phyloP scores from a whole-genome alignment of 1,140 invertebrate species.

The Brachionus asplanchnoidis region DNA sequence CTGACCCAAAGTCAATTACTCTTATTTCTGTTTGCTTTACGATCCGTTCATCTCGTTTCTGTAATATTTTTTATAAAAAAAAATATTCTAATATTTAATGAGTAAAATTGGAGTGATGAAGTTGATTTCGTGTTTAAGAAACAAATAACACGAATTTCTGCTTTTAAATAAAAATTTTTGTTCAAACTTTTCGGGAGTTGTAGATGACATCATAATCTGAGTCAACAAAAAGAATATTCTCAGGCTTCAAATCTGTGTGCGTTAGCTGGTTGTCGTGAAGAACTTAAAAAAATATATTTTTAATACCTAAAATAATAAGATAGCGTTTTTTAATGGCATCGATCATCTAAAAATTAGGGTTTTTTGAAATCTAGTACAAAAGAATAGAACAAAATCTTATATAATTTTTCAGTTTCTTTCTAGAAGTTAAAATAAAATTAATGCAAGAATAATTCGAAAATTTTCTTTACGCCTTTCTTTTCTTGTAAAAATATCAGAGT shows the following conservation, averaged over 20 bases:
- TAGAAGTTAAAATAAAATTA: no score
- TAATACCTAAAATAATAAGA: no score
- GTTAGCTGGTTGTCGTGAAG: slow-evolving; percentile 94
- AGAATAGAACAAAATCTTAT: no score
- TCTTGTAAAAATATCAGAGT: no score
- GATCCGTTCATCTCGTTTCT: slow-evolving; percentile 69
- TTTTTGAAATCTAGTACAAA: no score
- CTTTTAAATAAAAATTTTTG: neutral
- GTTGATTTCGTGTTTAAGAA: slow-evolving; percentile 9
- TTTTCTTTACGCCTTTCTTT: no score
- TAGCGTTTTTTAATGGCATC: no score
- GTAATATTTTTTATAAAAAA: slow-evolving; percentile 26
- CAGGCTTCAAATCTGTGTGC: slow-evolving; percentile 97
- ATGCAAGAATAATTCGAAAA: no score
- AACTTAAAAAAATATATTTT: neutral
- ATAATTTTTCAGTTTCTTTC: no score
- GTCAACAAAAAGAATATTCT: slow-evolving; percentile 96
- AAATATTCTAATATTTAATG: slow-evolving; percentile 30
- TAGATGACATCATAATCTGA: slow-evolving; percentile 80
- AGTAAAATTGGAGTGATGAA: neutral
- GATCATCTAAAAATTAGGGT: no score
- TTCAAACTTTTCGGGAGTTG: slow-evolving; percentile 77
- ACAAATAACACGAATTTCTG: neutral
- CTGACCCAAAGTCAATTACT: slow-evolving; percentile 97
- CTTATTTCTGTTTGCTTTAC: slow-evolving; percentile 87